Conservation (phyloP, 2,113 vertebrate species). For the Lophius piscatorius region DNA sequence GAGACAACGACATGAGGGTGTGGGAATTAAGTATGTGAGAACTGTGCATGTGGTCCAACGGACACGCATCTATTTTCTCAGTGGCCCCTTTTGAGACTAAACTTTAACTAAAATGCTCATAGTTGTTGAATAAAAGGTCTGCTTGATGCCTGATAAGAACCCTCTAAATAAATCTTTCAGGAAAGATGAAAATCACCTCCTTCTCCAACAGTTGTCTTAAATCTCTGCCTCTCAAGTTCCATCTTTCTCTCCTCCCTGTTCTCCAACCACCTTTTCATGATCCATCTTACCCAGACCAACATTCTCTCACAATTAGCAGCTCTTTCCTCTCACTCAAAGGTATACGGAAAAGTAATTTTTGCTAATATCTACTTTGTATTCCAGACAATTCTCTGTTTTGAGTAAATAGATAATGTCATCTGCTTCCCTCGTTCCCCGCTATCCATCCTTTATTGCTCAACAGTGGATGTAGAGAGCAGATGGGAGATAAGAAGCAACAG, state of each 20-base stretch:
- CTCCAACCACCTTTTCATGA: neutral
- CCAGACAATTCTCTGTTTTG: constrained; percentile 23
- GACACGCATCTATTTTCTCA: neutral
- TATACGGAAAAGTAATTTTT: neutral
- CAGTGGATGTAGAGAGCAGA: constrained; percentile 45
- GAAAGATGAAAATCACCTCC: constrained; percentile 45
- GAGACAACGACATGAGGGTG: constrained; percentile 39
- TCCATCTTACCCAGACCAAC: no score
- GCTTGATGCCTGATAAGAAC: constrained; percentile 69
- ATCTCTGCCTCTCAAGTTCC: constrained; percentile 7
- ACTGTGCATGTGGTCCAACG: neutral
- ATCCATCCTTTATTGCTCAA: constrained; percentile 45
- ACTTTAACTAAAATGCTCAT: constrained; percentile 50
- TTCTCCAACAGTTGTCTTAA: constrained; percentile 16
- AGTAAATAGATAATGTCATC: constrained; percentile 49
- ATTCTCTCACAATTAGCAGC: no score
- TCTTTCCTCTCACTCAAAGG: neutral
- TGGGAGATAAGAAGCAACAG: constrained; percentile 48
- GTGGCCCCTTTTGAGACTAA: constrained; percentile 16
- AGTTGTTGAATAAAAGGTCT: constrained; percentile 53
- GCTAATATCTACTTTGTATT: constrained; percentile 8
- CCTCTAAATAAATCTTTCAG: constrained; percentile 58
- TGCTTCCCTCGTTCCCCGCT: constrained; percentile 28
- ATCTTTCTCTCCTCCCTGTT: neutral
- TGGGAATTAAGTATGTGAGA: constrained; percentile 9